Percentiles rank a stretch among this genome's conserved stretches.
These are phyloP conservation scores for Palythoa caribaeorum DNA, from an alignment of 92 coral and sea anemone species.

Conservation along the genomic window DNA sequence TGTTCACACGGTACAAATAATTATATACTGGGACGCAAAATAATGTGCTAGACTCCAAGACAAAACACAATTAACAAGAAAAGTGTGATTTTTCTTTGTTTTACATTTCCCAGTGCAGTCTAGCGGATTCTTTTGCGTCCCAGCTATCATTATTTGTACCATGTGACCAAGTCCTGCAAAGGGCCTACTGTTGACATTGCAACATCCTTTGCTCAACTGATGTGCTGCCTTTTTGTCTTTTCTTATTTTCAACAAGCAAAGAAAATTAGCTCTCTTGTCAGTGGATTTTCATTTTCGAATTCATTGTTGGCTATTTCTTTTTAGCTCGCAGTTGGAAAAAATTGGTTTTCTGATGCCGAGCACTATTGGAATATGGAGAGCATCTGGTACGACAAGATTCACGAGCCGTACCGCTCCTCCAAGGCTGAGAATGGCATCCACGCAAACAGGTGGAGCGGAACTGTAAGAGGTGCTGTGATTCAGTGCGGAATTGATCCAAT, in stretches of 20 bases:
- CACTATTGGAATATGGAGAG: constrained; percentile 32
- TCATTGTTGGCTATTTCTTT: background rate
- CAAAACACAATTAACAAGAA: too few relatives aligned
- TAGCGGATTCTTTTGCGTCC: too few relatives aligned
- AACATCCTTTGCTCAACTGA: too few relatives aligned
- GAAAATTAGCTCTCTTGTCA: background rate
- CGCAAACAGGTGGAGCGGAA: background rate
- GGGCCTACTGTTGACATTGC: too few relatives aligned
- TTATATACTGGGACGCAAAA: too few relatives aligned
- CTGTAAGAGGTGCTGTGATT: background rate
- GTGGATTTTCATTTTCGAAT: background rate
- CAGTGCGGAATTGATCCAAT: background rate
- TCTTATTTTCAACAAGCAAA: background rate
- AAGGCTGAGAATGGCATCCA: background rate
- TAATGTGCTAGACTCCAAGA: too few relatives aligned
- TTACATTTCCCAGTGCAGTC: too few relatives aligned
- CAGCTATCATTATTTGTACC: too few relatives aligned
- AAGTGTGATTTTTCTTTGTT: too few relatives aligned
- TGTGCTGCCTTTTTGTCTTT: background rate
- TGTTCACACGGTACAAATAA: too few relatives aligned
- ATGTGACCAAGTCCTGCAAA: too few relatives aligned
- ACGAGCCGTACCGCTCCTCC: background rate
- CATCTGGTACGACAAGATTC: background rate
- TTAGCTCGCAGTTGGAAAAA: background rate
- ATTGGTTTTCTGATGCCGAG: constrained; percentile 28